Percentiles rank a stretch among this genome's conserved stretches.
Conservation (phyloP, 2,888 invertebrate genomes). For the Drosophila meridionalis region DNA sequence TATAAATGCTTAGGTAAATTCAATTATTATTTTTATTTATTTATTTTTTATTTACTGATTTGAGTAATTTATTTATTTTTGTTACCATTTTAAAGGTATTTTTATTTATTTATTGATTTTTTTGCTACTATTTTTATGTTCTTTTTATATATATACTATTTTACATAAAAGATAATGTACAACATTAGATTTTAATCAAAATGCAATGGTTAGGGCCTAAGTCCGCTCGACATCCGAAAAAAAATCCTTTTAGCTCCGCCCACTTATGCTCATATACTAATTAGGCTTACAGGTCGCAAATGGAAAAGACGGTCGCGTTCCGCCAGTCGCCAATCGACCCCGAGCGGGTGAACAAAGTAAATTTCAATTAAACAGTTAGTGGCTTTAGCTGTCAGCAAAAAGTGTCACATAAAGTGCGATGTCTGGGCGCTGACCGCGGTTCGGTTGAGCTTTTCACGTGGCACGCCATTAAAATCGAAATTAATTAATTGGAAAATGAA, state of each 20-base stretch:
- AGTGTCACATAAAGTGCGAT: slow-evolving; percentile 65
- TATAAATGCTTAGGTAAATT: no score
- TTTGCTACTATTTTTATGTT: not conserved
- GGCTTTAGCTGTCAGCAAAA: slow-evolving; percentile 63
- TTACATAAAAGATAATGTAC: not conserved
- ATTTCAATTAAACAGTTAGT: slow-evolving; percentile 73
- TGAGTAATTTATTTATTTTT: no score
- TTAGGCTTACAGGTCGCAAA: slow-evolving; percentile 3
- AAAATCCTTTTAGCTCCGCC: not conserved
- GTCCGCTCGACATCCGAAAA: no score
- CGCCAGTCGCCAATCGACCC: not conserved
- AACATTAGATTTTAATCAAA: not conserved
- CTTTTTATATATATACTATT: not conserved
- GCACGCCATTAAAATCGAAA: slow-evolving; percentile 66
- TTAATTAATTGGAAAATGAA: slow-evolving; percentile 78
- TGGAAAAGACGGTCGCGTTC: not conserved
- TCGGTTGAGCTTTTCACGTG: slow-evolving; percentile 23
- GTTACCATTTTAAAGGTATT: no score
- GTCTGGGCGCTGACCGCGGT: slow-evolving; percentile 30
- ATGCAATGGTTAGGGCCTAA: not conserved
- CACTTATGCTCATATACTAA: not conserved
- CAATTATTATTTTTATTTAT: no score
- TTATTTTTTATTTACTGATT: no score
- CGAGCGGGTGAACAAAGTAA: slow-evolving; percentile 37
- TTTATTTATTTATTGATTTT: not conserved